These are phyloP conservation scores for Aradus depressus DNA, from an alignment of 2,888 invertebrate species.

Conservation along the genomic window DNA sequence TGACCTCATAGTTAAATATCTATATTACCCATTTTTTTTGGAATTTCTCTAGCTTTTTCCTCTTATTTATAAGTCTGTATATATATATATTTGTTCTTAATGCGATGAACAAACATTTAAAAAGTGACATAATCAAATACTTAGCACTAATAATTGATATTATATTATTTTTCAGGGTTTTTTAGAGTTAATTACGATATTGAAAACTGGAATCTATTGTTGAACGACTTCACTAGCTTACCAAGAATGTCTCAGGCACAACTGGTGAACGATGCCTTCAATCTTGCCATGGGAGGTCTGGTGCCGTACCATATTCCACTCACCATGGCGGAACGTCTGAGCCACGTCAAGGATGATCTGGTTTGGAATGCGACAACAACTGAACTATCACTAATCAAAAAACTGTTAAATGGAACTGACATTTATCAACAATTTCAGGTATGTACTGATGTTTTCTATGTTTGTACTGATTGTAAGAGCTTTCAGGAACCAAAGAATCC, in stretches of 20 bases:
- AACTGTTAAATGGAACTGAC: not conserved
- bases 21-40: too few relatives aligned
- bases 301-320: constrained; percentile 51
- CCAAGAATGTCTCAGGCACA: constrained; percentile 53
- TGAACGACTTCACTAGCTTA: constrained; percentile 48
- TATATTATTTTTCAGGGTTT: constrained; percentile 40
- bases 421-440: constrained; percentile 1
- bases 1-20: too few relatives aligned
- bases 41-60: too few relatives aligned
- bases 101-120: too few relatives aligned
- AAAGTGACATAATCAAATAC: too few relatives aligned
- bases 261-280: constrained; percentile 60
- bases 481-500: not conserved
- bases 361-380: constrained; percentile 54
- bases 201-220: constrained; percentile 56
- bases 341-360: constrained; percentile 50
- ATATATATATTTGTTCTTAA: too few relatives aligned
- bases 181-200: constrained; percentile 63
- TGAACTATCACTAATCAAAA: constrained; percentile 34
- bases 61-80: too few relatives aligned
- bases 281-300: constrained; percentile 48
- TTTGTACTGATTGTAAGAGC: not conserved
- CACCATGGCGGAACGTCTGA: constrained; percentile 51
- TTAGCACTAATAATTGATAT: too few relatives aligned
- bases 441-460: not conserved